Conservation (phyloP, 2,797 vertebrate species). For the Sebastolobus altivelis region DNA sequence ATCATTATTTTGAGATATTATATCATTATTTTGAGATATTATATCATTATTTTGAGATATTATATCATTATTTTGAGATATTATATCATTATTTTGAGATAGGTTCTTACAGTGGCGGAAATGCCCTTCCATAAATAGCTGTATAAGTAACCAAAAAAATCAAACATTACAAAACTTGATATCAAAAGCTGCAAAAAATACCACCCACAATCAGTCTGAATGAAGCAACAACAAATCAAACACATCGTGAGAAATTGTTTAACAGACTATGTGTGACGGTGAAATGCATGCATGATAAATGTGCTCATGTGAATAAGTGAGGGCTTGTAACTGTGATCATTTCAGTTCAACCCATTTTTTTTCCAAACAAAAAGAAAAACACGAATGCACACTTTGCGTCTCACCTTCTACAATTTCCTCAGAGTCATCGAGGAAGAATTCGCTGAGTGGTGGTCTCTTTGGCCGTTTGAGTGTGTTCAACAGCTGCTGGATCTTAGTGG, state of each 20-base stretch:
- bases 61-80: background rate
- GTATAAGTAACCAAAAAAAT: background rate
- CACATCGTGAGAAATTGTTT: background rate
- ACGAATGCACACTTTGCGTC: background rate
- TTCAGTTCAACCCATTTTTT: background rate
- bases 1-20: too few relatives aligned
- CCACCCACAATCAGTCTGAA: background rate
- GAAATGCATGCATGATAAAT: background rate
- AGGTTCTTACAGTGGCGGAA: background rate
- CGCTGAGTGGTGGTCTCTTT: conserved; percentile 96
- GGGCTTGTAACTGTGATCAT: background rate
- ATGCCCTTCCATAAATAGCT: background rate
- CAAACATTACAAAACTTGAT: background rate
- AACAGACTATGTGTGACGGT: accelerated
- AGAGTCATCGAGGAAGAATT: conserved; percentile 97
- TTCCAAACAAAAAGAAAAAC: background rate
- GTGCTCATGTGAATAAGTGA: background rate
- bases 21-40: too few relatives aligned
- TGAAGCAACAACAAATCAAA: background rate
- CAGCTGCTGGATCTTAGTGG: conserved; percentile 98
- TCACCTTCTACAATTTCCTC: conserved; percentile 99
- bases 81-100: background rate
- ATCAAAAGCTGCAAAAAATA: background rate
- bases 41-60: background rate
- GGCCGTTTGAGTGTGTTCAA: conserved; percentile 97